Base-by-base conservation (phyloP, 2,888 invertebrate genomes). In the Prosapia bicincta region DNA sequence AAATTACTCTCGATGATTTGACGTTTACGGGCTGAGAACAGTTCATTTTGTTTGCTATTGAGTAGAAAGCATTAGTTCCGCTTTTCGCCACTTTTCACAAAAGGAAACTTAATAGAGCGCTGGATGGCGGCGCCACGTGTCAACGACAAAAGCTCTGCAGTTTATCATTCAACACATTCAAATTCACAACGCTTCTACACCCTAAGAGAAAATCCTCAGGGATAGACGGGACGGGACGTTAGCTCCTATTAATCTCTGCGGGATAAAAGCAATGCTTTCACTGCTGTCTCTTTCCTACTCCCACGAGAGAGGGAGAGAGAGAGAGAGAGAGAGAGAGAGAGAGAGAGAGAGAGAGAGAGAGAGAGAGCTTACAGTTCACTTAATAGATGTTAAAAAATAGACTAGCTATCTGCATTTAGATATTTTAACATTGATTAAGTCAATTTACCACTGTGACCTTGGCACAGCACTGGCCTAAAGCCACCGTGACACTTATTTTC, bases 131-230 rank as follows among this genome's bases (percentile, higher is more conserved):
- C 75, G 75, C 71, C 70, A 24, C 66, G 70, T 69, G 69, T 69
- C 28, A 54, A 54, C 54, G 54, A 54, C 54, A 54, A 54, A 54
- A 54, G 54, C 54, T 54, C 20, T 25, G 74, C 69, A 69, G 43
- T 74, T 74, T 69, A 74, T 74, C 74, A 74, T 74, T 74, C 74
- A 74, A 43, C 75, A 71, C 75, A 75, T 75, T 75, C 75, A 75
- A 71, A 75, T 75, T 75, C 75, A 74, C 74, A 74, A 74, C 74
- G 74, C 74, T 66, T 65, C 69, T 69, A 69, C 43, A 66, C 74
- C 65, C 74, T 74, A 74, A 74, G 74, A 74, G 74, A 74, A 74
- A 74, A 69, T 69, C 74, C 74, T 74, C 69, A 65, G 69, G 65
- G 74, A 69, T 54, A 68, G 74, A 54, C 54, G 54, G 54, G 54